phyloP scores from a whole-genome alignment of 2,888 invertebrate species.

The Diaperis boleti region DNA sequence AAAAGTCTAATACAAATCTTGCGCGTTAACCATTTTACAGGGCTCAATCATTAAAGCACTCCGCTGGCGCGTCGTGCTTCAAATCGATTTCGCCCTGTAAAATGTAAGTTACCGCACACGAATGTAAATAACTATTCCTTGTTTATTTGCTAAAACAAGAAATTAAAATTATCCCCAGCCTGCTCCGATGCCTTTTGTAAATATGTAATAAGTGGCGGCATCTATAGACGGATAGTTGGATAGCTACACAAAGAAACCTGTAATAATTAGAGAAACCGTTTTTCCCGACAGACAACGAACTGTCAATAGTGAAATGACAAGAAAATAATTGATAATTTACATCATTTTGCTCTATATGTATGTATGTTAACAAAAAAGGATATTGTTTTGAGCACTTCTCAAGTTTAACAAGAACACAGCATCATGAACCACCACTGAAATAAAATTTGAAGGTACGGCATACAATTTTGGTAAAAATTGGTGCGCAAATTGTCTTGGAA shows the following conservation, averaged over 20 bases:
- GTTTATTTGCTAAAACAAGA: no score
- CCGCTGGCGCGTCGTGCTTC: no score
- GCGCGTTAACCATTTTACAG: no score
- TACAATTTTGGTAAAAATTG: conserved; percentile 2
- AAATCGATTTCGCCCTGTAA: no score
- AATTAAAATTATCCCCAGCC: no score
- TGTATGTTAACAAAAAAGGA: conserved; percentile 29
- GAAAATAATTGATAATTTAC: conserved; percentile 35
- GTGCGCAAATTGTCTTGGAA: conserved; percentile 43
- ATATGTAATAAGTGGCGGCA: no score
- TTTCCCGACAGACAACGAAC: conserved; percentile 12
- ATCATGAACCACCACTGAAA: conserved; percentile 33
- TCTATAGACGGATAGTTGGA: no score
- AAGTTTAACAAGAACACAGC: conserved; percentile 1
- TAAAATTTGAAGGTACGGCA: conserved; percentile 28
- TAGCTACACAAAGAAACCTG: not conserved
- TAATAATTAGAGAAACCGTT: not conserved
- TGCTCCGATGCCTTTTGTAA: no score
- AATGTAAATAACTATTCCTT: no score
- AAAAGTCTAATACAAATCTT: no score
- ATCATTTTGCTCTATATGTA: conserved; percentile 33
- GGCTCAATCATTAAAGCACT: no score
- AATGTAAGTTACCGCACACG: no score
- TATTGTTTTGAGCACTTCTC: conserved; percentile 13
- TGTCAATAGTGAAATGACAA: conserved; percentile 41